These are phyloP conservation scores for Tapera naevia DNA, from an alignment of 2,797 vertebrate species.

Conservation along the genomic window DNA sequence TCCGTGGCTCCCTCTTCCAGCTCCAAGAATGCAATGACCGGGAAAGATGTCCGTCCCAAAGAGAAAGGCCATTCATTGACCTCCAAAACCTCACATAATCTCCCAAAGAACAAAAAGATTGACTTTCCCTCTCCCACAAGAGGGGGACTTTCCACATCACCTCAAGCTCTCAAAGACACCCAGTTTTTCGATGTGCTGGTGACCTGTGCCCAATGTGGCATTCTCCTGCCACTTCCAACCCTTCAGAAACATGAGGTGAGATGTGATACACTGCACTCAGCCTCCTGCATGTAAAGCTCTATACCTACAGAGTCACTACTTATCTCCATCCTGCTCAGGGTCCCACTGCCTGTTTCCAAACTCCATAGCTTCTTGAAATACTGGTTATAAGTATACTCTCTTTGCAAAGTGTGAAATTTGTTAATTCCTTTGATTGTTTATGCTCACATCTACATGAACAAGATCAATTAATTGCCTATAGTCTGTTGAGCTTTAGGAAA, in stretches of 20 bases:
- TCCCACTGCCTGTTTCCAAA: not conserved
- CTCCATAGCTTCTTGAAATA: not conserved
- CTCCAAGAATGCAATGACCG: not conserved
- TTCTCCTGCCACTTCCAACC: conserved; percentile 58
- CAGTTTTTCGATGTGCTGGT: conserved; percentile 19
- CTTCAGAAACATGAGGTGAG: conserved; percentile 60
- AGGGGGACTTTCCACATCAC: not conserved
- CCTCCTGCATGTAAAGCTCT: not conserved
- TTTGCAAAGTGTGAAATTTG: not conserved
- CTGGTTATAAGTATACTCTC: not conserved
- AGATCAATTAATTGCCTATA: not conserved
- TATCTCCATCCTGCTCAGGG: not conserved
- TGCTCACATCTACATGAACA: not conserved
- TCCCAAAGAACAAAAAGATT: not conserved
- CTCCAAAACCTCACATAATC: not conserved
- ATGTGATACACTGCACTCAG: not conserved
- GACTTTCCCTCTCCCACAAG: not conserved
- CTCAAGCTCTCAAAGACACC: not conserved
- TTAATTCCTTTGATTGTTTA: not conserved
- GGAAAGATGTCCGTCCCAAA: conserved; percentile 55
- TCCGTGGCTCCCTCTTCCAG: not conserved
- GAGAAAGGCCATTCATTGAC: not conserved
- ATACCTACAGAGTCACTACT: not conserved
- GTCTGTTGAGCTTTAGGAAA: not conserved
- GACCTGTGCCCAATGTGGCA: conserved; percentile 42